Conservation (phyloP, 2,113 vertebrate genomes). For the Boulengeromyrus knoepffleri region DNA sequence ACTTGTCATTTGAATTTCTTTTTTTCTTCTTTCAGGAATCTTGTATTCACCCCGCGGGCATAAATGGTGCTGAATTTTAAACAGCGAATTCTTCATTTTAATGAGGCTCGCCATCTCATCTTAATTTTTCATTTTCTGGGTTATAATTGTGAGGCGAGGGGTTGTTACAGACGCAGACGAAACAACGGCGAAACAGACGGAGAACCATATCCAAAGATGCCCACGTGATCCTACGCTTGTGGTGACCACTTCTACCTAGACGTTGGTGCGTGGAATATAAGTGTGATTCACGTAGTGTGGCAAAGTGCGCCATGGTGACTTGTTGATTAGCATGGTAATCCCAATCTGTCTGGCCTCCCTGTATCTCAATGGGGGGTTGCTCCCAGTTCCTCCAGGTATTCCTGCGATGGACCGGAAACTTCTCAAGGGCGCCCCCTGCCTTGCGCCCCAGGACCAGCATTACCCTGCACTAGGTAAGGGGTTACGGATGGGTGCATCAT, state of each 20-base stretch:
- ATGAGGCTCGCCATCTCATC: background rate
- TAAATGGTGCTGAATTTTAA: constrained; percentile 12
- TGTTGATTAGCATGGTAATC: background rate
- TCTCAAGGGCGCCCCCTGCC: background rate
- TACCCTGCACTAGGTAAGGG: background rate
- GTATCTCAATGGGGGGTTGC: background rate
- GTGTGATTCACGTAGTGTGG: background rate
- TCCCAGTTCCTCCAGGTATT: background rate
- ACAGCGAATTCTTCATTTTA: constrained; percentile 9
- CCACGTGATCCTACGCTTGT: background rate
- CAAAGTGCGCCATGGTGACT: background rate
- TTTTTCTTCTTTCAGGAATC: background rate
- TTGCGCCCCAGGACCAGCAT: background rate
- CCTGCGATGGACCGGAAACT: background rate
- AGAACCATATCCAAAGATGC: background rate
- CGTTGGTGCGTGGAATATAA: background rate
- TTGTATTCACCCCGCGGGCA: constrained; percentile 11
- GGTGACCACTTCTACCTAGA: background rate
- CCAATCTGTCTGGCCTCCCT: background rate
- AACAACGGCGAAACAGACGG: background rate
- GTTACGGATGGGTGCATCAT: background rate
- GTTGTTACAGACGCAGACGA: background rate
- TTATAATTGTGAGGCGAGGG: background rate
- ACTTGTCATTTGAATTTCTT: background rate
- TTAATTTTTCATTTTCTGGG: constrained; percentile 10